Base-by-base conservation (phyloP, 2,888 invertebrate species). In the Chrysotoxum bicinctum region DNA sequence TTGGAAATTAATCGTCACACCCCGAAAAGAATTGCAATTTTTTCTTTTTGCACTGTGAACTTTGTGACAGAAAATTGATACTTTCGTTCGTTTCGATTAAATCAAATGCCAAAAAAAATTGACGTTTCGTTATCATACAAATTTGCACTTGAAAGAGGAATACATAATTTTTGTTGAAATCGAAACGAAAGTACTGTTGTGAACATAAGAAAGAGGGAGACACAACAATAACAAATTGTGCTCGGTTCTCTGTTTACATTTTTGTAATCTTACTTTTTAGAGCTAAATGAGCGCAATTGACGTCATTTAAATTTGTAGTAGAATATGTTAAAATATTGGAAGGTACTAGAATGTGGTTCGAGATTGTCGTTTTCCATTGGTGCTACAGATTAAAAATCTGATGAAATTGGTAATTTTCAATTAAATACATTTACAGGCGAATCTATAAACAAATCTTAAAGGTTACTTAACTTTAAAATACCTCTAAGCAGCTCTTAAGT, bases 111-210 rank as follows among this genome's bases (percentile, higher is more conserved):
- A 81, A 81, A 70, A 40, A 58, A 30, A 60, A 73, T 73, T 85
- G 85, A 85, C 85, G 48, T 85, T 81, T 81, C 35, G 76, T 85
- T 85, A 85, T 85, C 85, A 35, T 66, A 69, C 81, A 79, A 77
- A 64, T 77, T 76, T 73, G 81, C 72, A 66, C 68, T 81, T 80
- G 81, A 81, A 84, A 72, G 66, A 72, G 37, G 70, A 84, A 84
- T 79, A 84, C 84, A 84, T 75, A 84, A 37, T 75, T 75, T 50
- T 84, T 68, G 14, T 52, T 23, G 66, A 84, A 76, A 72, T 52
- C 50, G 79, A 84, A 72, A 75, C 32, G n/a, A 64, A 58, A 45
- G 37, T 82, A 78, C 9, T 23, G 3, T 60, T 50, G 50, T 37
- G 12, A 16, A 37, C 50, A 0, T 43, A 16, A 19, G 21, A 3